Conservation (phyloP, 1,140 invertebrate species). For the Lepidurus arcticus region DNA sequence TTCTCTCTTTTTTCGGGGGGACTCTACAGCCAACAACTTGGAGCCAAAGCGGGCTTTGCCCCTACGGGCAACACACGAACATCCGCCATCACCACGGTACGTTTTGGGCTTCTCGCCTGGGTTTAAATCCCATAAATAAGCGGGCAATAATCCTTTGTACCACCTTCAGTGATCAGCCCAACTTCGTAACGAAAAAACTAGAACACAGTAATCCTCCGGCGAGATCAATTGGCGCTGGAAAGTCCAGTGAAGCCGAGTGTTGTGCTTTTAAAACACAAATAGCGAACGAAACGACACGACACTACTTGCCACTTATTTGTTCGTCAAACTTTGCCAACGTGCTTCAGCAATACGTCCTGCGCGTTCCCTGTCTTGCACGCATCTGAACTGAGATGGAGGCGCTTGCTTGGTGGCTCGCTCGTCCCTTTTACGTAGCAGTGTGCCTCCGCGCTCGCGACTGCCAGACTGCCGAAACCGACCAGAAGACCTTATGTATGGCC, state of each 20-base stretch:
- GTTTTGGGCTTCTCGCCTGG: neutral
- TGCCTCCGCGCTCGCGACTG: no score
- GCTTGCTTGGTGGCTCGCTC: neutral
- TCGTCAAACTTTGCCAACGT: no score
- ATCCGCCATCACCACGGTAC: neutral
- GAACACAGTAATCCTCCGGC: neutral
- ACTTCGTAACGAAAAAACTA: no score
- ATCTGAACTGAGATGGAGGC: neutral
- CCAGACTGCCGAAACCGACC: no score
- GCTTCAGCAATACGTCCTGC: neutral
- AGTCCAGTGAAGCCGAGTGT: neutral
- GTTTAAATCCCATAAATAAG: neutral
- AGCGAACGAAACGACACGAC: neutral
- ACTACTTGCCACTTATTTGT: no score
- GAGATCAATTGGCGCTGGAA: neutral
- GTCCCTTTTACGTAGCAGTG: no score
- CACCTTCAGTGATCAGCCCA: no score
- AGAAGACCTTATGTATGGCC: no score
- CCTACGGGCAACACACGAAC: constrained; percentile 1
- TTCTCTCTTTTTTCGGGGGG: neutral
- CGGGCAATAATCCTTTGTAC: neutral
- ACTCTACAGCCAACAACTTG: neutral
- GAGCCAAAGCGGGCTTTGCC: neutral
- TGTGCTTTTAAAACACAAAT: neutral
- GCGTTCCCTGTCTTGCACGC: neutral